These are phyloP conservation scores for Nomada fucata DNA, from an alignment of 2,888 invertebrate species.

Conservation along the genomic window DNA sequence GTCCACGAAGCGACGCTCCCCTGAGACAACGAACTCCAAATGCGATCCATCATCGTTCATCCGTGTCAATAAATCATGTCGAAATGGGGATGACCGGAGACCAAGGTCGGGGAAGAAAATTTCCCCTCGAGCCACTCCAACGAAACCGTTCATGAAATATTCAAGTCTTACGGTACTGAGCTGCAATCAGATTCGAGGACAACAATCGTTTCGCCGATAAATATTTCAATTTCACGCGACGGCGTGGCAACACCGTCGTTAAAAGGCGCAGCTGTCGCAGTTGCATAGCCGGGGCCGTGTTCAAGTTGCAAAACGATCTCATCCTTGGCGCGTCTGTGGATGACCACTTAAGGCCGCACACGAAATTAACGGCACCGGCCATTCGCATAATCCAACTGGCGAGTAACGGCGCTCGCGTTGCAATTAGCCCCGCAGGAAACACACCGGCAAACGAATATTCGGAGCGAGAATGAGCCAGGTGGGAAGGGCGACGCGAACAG, in stretches of 20 bases:
- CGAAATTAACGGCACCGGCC: slow-evolving; percentile 77
- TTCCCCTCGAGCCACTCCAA: slow-evolving; percentile 3
- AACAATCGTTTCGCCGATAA: no score
- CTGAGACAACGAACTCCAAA: slow-evolving; percentile 33
- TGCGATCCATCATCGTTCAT: slow-evolving; percentile 60
- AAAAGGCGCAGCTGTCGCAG: slow-evolving; percentile 17
- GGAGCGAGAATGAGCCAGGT: slow-evolving; percentile 31
- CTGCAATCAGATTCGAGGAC: no score
- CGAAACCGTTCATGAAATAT: slow-evolving; percentile 1
- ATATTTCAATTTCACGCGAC: not conserved
- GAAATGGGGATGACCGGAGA: slow-evolving; percentile 31
- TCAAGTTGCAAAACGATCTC: slow-evolving; percentile 50
- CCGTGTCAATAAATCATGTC: slow-evolving; percentile 58
- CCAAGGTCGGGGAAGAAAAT: slow-evolving; percentile 56
- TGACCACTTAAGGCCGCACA: slow-evolving; percentile 66
- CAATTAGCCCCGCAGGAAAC: slow-evolving; percentile 81
- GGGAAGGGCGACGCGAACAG: slow-evolving; percentile 47
- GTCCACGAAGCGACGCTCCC: slow-evolving; percentile 20
- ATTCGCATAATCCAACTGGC: slow-evolving; percentile 76
- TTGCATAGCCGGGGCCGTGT: slow-evolving; percentile 9
- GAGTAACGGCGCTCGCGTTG: slow-evolving; percentile 78
- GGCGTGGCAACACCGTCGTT: slow-evolving; percentile 15
- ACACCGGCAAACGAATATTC: slow-evolving; percentile 75
- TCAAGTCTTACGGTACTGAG: not conserved
- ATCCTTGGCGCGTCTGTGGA: slow-evolving; percentile 57